Evolutionary conservation across 2,888 invertebrate genomes (phyloP), one percentile per base, ranked within the genome.

Genomic region (Parnassius smintheus): DNA sequence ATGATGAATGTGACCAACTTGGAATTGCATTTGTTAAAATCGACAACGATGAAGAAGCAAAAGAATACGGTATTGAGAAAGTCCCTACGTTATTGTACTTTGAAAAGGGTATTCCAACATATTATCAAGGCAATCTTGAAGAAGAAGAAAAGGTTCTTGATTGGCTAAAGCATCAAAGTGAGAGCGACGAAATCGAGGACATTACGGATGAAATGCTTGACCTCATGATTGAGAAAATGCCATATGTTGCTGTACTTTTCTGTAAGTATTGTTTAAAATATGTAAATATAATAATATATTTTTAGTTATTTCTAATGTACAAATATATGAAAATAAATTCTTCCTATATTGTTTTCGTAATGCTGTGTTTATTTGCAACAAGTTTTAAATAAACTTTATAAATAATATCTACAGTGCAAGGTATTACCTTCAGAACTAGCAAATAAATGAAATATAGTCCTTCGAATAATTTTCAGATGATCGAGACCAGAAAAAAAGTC

Each of bases 131-230:
- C 70, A 96, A 97, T 83, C 91, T 97, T 71, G 96, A 96, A 86
- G 97, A 97, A 74, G 97, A 97, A 83, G 97, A 97, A 69, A 96
- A 96, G 82, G 96, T 97, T 18, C 86, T 98, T 1, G 95, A 94
- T 73, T 98, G 98, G 98, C 93, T 98, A 41, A 95, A 95, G 72
- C 94, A 96, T 74, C 98, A 98, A 81, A 93, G 94, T 52, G 96
- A 96, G 73, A 95, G 94, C 73, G 98, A 98, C 83, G 97, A 98
- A 91, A 98, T 98, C 73, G 98, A 98, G 90, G 98, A 98, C 78
- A 95, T 98, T 62, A 98, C 97, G 18, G 97, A 98, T 83, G 97
- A 98, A 92, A 97, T 98, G 97, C 92, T 98, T 68, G 97, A 97
- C 81, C 93, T 97, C 79, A 95, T 98, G 71, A 95, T 98, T 72